Percentiles rank a stretch among this genome's conserved stretches.
Conservation (phyloP, 2,797 vertebrate genomes). For the Xiphophorus birchmanni region DNA sequence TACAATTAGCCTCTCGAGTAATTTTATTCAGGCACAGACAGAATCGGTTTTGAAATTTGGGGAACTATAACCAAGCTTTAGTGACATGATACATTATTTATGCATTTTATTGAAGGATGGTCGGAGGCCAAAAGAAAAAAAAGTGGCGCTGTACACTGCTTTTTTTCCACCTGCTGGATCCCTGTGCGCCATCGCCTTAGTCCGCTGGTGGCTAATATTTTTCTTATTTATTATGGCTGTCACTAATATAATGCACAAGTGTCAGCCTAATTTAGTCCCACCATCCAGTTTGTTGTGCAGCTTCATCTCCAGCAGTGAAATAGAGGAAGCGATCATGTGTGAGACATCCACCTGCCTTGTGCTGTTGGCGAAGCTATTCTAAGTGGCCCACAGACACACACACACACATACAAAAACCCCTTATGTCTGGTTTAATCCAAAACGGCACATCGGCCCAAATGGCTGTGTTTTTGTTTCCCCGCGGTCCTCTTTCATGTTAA, state of each 20-base stretch:
- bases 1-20: background rate
- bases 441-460: slow-evolving; percentile 76
- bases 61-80: background rate
- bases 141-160: background rate
- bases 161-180: slow-evolving; percentile 6
- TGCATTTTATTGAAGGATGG: background rate
- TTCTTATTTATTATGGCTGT: slow-evolving; percentile 54
- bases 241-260: slow-evolving; percentile 53
- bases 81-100: background rate
- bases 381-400: slow-evolving; percentile 30
- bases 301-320: slow-evolving; percentile 39
- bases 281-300: slow-evolving; percentile 37
- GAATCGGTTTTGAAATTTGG: background rate
- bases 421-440: slow-evolving; percentile 71
- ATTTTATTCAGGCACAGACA: background rate
- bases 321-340: slow-evolving; percentile 41
- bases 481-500: slow-evolving; percentile 78
- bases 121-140: background rate
- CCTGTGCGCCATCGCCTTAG: slow-evolving; percentile 45
- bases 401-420: background rate
- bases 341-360: slow-evolving; percentile 46
- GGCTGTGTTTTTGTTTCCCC: slow-evolving; percentile 74
- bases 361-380: slow-evolving; percentile 49
- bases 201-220: slow-evolving; percentile 62
- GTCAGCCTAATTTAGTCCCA: slow-evolving; percentile 63